Evolutionary conservation across 2,888 invertebrate genomes (phyloP).

Genomic region (Drosophila nigricruria): DNA sequence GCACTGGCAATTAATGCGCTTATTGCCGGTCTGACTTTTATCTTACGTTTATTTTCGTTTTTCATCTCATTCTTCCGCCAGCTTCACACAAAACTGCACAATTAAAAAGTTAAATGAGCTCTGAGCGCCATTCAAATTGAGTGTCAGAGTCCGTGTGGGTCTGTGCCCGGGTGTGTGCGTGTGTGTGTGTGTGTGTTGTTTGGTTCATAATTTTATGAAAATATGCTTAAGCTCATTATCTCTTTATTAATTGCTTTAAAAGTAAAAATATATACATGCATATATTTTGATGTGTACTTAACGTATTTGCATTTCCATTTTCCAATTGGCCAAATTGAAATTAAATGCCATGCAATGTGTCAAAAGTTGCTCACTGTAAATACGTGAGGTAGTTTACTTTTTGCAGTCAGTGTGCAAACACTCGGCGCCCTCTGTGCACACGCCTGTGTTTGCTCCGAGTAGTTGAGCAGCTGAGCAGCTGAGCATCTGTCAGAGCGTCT

Average conservation of each 20-base stretch:
- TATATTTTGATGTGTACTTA: not conserved
- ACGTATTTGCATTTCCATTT: slow-evolving; percentile 23
- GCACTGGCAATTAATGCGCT: slow-evolving; percentile 70
- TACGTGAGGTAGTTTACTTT: slow-evolving; percentile 23
- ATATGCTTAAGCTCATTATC: slow-evolving; percentile 54
- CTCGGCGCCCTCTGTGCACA: slow-evolving; percentile 4
- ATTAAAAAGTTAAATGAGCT: slow-evolving; percentile 80
- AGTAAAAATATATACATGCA: slow-evolving; percentile 8
- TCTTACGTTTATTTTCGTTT: slow-evolving; percentile 61
- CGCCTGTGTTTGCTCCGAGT: slow-evolving; percentile 37
- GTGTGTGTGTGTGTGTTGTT: slow-evolving; percentile 1
- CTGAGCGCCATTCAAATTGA: slow-evolving; percentile 53
- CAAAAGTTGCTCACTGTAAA: slow-evolving; percentile 27
- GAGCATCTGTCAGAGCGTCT: slow-evolving; percentile 24
- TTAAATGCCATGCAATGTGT: slow-evolving; percentile 57
- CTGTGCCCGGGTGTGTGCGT: slow-evolving; percentile 6
- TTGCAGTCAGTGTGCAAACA: slow-evolving; percentile 42
- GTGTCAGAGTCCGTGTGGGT: slow-evolving; percentile 16
- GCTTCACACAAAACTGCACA: slow-evolving; percentile 69
- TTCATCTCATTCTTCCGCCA: slow-evolving; percentile 44
- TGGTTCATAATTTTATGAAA: slow-evolving; percentile 54
- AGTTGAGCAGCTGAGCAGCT: slow-evolving; percentile 35
- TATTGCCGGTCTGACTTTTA: slow-evolving; percentile 66
- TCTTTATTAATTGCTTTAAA: slow-evolving; percentile 63
- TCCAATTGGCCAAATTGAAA: slow-evolving; percentile 51